phyloP scores from a whole-genome alignment of 2,888 invertebrate species.

The Callosobruchus maculatus region DNA sequence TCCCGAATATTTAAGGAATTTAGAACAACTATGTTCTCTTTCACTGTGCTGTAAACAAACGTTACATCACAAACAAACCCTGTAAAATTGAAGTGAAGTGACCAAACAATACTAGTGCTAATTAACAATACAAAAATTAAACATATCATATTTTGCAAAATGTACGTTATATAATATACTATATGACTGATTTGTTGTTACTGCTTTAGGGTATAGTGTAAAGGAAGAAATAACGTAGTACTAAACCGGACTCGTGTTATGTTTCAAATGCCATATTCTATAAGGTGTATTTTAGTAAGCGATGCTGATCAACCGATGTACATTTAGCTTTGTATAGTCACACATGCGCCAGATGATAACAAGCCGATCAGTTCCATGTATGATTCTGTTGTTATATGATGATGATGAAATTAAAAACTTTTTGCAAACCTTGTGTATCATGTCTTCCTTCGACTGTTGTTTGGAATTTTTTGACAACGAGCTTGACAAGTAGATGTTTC shows the following conservation, averaged over 20 bases:
- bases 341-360: neutral
- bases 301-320: neutral
- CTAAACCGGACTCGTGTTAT: neutral
- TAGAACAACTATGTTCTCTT: too few species aligned
- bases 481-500: too few species aligned
- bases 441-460: too few species aligned
- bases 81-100: constrained; percentile 28
- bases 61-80: neutral
- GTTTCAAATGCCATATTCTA: neutral
- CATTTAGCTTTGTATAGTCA: neutral
- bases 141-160: constrained; percentile 45
- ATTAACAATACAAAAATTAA: constrained; percentile 21
- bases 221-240: neutral
- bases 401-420: neutral
- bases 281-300: neutral
- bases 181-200: constrained; percentile 12
- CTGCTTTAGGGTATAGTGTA: constrained; percentile 1
- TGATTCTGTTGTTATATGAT: neutral
- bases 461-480: too few species aligned
- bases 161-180: constrained; percentile 22
- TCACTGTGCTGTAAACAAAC: too few species aligned
- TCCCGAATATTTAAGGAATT: too few species aligned
- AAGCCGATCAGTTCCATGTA: neutral
- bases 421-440: neutral
- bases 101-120: constrained; percentile 31